These are phyloP conservation scores for Oreochromis niloticus DNA, from an alignment of 2,113 vertebrate genomes.

Conservation along the genomic window DNA sequence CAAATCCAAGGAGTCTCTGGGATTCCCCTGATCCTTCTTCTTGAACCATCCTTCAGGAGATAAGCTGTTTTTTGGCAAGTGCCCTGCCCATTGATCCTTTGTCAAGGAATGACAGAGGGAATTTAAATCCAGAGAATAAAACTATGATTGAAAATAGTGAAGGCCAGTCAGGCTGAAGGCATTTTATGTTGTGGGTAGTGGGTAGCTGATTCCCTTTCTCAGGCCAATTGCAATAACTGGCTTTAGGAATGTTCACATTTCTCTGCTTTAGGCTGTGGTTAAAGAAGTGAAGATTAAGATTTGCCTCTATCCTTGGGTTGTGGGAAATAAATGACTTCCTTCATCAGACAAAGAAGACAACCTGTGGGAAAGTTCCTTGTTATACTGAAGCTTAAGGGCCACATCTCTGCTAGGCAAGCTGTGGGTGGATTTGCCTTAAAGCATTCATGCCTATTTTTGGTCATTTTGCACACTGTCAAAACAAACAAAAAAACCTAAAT, in stretches of 20 bases:
- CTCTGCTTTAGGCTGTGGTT: constrained; percentile 21
- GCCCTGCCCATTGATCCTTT: constrained; percentile 61
- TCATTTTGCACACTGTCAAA: not conserved
- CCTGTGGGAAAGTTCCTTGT: constrained; percentile 55
- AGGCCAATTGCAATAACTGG: constrained; percentile 52
- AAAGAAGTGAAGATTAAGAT: constrained; percentile 33
- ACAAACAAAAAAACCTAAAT: not conserved
- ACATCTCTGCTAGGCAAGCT: not conserved
- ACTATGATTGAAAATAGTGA: constrained; percentile 14
- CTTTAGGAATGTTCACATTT: constrained; percentile 52
- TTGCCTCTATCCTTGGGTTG: constrained; percentile 35
- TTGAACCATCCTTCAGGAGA: constrained; percentile 19
- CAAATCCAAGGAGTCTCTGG: constrained; percentile 10
- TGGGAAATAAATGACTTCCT: constrained; percentile 49
- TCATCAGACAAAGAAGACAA: constrained; percentile 41
- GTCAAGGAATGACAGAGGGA: constrained; percentile 49
- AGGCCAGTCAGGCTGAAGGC: constrained; percentile 27
- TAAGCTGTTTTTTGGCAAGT: constrained; percentile 55
- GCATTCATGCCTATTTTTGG: constrained; percentile 45
- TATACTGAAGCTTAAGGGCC: constrained; percentile 17
- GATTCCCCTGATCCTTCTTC: constrained; percentile 30
- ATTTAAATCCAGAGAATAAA: constrained; percentile 52
- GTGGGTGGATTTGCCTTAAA: constrained; percentile 39
- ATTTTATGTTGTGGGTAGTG: constrained; percentile 51
- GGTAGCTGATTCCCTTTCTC: constrained; percentile 62